A percentile compares a stretch with the other conserved stretches of the same genome.
Evolutionary conservation across 2,797 vertebrate species (phyloP).

Genomic region (Phataginus tetradactyla): DNA sequence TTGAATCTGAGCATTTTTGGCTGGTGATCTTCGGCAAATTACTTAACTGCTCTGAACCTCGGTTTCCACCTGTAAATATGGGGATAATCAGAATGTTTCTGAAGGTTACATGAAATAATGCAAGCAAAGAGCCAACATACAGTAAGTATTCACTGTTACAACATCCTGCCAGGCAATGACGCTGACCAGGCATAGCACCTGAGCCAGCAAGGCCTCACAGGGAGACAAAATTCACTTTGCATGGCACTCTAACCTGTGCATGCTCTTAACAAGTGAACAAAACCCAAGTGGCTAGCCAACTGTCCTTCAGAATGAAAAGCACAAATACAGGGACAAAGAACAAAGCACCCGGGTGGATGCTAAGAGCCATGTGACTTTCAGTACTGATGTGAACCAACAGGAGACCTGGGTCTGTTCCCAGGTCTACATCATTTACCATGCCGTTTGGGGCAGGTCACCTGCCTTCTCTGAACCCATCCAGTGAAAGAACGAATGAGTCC

Average conservation of each 20-base stretch:
- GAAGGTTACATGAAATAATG: neutral
- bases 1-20: neutral
- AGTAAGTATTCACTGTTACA: neutral
- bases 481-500: neutral
- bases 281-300: fast-evolving
- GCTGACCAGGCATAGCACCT: fast-evolving
- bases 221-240: neutral
- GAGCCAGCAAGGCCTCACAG: neutral
- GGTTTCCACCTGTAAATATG: neutral
- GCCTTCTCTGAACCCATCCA: neutral
- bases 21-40: neutral
- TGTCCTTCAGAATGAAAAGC: neutral
- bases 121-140: neutral
- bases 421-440: neutral
- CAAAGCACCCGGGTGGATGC: neutral
- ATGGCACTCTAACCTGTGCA: fast-evolving
- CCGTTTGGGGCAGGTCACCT: neutral
- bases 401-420: neutral
- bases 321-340: neutral
- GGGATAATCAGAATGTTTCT: neutral
- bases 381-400: neutral
- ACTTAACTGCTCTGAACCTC: neutral
- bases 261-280: neutral
- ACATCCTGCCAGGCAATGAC: neutral
- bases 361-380: neutral